Percentiles rank a stretch among this genome's conserved stretches.
Conservation (phyloP, 1,140 invertebrate genomes). For the Cydia strobilella region DNA sequence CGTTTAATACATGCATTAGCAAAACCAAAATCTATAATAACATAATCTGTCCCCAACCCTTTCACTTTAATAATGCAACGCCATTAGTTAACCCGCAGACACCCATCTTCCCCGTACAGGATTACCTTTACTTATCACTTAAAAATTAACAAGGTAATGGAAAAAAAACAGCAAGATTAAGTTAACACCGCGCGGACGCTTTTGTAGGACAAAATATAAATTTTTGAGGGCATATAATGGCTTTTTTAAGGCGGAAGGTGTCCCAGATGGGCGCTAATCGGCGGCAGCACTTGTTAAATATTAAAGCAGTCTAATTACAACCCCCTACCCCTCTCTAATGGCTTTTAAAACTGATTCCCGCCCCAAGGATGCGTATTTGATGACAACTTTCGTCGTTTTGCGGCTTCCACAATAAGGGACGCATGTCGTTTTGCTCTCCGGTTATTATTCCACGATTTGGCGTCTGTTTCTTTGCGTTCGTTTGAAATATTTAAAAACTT, state of each 20-base stretch:
- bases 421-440: neutral
- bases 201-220: slow-evolving; percentile 55
- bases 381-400: slow-evolving; percentile 71
- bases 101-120: slow-evolving; percentile 53
- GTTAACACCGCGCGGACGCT: slow-evolving; percentile 56
- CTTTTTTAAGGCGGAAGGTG: slow-evolving; percentile 61
- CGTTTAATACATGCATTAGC: neutral
- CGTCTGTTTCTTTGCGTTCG: neutral
- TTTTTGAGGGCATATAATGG: slow-evolving; percentile 70
- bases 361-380: slow-evolving; percentile 78
- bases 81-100: slow-evolving; percentile 75
- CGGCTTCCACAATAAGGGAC: slow-evolving; percentile 38
- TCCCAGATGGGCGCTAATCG: slow-evolving; percentile 73
- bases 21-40: slow-evolving; percentile 60
- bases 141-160: slow-evolving; percentile 27
- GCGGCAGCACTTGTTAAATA: slow-evolving; percentile 77
- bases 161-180: slow-evolving; percentile 43
- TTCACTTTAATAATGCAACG: slow-evolving; percentile 73
- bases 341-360: slow-evolving; percentile 79
- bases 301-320: slow-evolving; percentile 78
- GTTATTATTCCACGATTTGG: slow-evolving; percentile 23
- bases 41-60: slow-evolving; percentile 73
- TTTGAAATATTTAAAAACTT: neutral
- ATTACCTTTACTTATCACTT: slow-evolving; percentile 24
- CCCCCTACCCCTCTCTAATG: slow-evolving; percentile 69